Conservation (phyloP, 1,140 invertebrate species). For the Aphelenchoides fujianensis region DNA sequence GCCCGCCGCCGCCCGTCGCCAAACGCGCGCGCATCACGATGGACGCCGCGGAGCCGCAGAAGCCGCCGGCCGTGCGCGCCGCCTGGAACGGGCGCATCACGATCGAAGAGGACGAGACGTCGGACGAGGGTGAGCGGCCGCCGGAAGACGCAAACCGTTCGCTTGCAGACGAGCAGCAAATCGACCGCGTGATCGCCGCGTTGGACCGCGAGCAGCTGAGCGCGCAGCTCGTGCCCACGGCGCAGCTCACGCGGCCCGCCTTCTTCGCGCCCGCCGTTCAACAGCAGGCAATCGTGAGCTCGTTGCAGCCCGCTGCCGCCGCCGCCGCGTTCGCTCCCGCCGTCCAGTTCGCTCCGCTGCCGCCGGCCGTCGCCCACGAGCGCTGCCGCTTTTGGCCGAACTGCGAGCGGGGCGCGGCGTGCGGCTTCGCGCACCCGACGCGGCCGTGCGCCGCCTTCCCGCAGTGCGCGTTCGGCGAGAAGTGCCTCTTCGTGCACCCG, state of each 20-base stretch:
- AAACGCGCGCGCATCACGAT: not conserved
- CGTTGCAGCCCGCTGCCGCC: not conserved
- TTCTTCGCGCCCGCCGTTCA: slow-evolving; percentile 19
- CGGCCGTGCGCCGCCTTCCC: slow-evolving; percentile 74
- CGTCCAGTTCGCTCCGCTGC: not conserved
- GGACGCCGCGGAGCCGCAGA: not conserved
- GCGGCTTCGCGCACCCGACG: slow-evolving; percentile 71
- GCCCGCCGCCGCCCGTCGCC: not conserved
- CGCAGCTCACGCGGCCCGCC: slow-evolving; percentile 34
- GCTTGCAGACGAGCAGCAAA: not conserved
- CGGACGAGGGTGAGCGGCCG: slow-evolving; percentile 38
- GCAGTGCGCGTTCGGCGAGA: slow-evolving; percentile 79
- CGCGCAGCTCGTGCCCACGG: slow-evolving; percentile 33
- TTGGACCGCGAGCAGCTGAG: not conserved
- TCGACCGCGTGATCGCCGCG: slow-evolving; percentile 19
- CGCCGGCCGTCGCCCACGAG: slow-evolving; percentile 59
- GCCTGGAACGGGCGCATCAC: slow-evolving; percentile 44
- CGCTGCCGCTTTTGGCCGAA: slow-evolving; percentile 73
- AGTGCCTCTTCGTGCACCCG: slow-evolving; percentile 85
- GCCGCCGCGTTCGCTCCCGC: slow-evolving; percentile 23
- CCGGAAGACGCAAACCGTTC: slow-evolving; percentile 1
- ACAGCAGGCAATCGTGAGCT: slow-evolving; percentile 50
- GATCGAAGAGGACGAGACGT: slow-evolving; percentile 40
- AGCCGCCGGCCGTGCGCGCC: slow-evolving; percentile 23
- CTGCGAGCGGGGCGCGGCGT: slow-evolving; percentile 70